Conservation (phyloP, 2,888 invertebrate species). For the Lutraria lutraria region DNA sequence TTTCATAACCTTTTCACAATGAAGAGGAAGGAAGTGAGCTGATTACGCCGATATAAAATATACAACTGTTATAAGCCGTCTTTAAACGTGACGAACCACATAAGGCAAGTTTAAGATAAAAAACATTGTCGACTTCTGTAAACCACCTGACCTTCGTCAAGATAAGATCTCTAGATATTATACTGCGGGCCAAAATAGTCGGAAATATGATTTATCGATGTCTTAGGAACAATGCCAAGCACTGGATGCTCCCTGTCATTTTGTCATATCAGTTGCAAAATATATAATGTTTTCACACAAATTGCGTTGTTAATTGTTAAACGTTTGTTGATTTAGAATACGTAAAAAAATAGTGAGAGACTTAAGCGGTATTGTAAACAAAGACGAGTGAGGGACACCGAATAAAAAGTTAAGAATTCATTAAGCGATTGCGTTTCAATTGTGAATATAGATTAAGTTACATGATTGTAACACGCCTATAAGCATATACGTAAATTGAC, state of each 20-base stretch:
- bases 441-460: constrained; percentile 5
- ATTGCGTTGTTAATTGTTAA: constrained; percentile 48
- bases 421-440: constrained; percentile 29
- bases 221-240: constrained; percentile 52
- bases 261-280: constrained; percentile 44
- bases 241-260: constrained; percentile 47
- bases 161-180: constrained; percentile 54
- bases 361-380: neutral
- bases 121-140: neutral
- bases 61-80: neutral
- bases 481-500: neutral
- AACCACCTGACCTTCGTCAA: constrained; percentile 26
- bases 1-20: neutral
- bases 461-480: constrained; percentile 16
- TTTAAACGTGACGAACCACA: constrained; percentile 14
- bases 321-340: constrained; percentile 2
- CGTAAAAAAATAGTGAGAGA: neutral
- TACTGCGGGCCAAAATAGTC: constrained; percentile 42
- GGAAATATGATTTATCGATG: constrained; percentile 60
- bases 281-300: constrained; percentile 42
- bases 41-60: neutral
- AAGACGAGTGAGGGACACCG: constrained; percentile 25
- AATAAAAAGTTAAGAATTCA: constrained; percentile 28
- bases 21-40: neutral
- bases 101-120: neutral